A percentile compares a stretch with the other conserved stretches of the same genome.
phyloP scores from a whole-genome alignment of 2,797 vertebrate genomes.

The Enteromius fasciolatus region DNA sequence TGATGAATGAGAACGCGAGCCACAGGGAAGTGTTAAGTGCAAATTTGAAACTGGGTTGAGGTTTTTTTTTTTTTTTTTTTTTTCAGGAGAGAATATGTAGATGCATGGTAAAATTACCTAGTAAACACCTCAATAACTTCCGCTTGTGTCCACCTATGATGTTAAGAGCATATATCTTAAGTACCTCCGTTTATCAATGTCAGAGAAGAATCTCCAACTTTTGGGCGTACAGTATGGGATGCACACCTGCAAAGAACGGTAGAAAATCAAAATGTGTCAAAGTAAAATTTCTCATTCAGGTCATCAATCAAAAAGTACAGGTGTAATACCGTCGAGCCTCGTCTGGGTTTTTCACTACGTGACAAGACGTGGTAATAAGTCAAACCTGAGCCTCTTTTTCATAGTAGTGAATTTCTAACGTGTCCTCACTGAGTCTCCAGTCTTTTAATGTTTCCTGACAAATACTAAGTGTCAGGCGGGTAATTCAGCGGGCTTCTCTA shows the following conservation, averaged over 20 bases:
- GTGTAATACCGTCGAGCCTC: constrained; percentile 20
- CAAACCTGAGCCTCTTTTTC: constrained; percentile 30
- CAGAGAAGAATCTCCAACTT: constrained; percentile 28
- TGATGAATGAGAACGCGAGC: constrained; percentile 86
- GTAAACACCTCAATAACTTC: constrained; percentile 51
- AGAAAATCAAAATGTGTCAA: constrained; percentile 37
- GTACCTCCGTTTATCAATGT: constrained; percentile 40
- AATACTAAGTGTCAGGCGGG: constrained; percentile 55
- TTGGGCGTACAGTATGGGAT: background rate
- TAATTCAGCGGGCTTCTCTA: constrained; percentile 77
- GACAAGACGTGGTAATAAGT: constrained; percentile 37
- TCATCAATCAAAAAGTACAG: constrained; percentile 43
- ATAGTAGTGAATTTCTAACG: constrained; percentile 37
- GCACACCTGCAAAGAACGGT: constrained; percentile 11
- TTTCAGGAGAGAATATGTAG: constrained; percentile 52
- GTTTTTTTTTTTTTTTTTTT: background rate
- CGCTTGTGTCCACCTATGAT: constrained; percentile 39
- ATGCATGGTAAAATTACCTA: constrained; percentile 41
- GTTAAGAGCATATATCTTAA: constrained; percentile 41
- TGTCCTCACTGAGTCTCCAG: constrained; percentile 44
- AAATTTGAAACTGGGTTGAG: constrained; percentile 76
- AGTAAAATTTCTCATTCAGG: constrained; percentile 21
- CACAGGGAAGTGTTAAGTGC: constrained; percentile 86
- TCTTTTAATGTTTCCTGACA: constrained; percentile 54
- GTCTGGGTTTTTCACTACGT: constrained; percentile 10